A percentile compares a stretch with the other conserved stretches of the same genome.
Conservation (phyloP, 2,113 vertebrate species). For the Microcebus lehilahytsara region DNA sequence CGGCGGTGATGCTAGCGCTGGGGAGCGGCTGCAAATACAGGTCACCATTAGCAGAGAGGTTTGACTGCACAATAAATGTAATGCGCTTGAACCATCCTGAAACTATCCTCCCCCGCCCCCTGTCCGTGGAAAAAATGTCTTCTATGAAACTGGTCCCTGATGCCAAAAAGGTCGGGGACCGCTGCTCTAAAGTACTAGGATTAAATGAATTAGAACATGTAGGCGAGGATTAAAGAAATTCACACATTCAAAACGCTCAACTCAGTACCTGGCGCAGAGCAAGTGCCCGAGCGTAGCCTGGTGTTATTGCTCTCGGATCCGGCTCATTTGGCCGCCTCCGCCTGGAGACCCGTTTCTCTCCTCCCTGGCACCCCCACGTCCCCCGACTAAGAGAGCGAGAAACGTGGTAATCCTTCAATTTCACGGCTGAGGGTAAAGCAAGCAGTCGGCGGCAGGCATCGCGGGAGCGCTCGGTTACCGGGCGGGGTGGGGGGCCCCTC, state of each 20-base stretch:
- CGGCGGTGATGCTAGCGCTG: too few species aligned
- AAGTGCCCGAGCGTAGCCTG: neutral
- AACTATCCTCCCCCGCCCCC: too few species aligned
- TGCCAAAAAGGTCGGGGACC: too few species aligned
- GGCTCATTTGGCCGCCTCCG: neutral
- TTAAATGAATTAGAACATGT: neutral
- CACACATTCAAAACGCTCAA: neutral
- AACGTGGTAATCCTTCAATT: conserved; percentile 42
- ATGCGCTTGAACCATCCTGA: too few species aligned
- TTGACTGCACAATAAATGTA: too few species aligned
- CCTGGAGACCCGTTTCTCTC: neutral
- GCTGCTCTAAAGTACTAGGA: neutral
- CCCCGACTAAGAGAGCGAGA: neutral
- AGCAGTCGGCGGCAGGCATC: neutral
- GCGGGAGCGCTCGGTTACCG: neutral
- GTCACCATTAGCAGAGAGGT: too few species aligned
- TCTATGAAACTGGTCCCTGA: too few species aligned
- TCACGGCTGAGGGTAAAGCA: conserved; percentile 42
- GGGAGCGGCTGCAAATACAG: too few species aligned
- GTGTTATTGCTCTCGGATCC: neutral
- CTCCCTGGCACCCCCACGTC: neutral
- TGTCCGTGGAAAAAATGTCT: too few species aligned
- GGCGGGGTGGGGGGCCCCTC: neutral
- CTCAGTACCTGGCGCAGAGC: neutral
- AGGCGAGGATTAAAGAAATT: neutral